Base-by-base conservation (phyloP, 2,797 vertebrate species). In the Sarcophilus harrisii region DNA sequence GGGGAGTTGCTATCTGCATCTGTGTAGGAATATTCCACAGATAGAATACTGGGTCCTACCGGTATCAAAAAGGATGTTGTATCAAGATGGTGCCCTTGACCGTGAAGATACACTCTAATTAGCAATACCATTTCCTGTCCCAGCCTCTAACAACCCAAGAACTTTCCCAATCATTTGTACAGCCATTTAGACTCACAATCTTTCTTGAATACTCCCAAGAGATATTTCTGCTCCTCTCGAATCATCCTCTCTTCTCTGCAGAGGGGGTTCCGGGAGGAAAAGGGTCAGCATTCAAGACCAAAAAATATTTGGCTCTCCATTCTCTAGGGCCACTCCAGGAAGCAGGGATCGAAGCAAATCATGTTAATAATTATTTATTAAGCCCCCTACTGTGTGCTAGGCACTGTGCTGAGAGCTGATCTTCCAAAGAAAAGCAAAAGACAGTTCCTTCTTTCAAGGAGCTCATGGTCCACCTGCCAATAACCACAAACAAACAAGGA, bases 301-400 rank as follows among this genome's bases (percentile, higher is more conserved):
- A 73, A 73, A 16, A 73, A 16, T 73, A 21, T 73, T 66, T 73
- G 66, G 66, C 16, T 38, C 66, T 73, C n/a, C 16, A 38, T 73
- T 38, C n/a, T 73, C 66, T 8, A n/a, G 32, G 32, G 62, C 16
- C 32, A 18, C 32, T 73, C n/a, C 16, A 73, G 66, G n/a, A 5
- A 73, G 62, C 62, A n/a, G 62, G 16, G 14, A 38, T 9, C n/a
- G 6, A 73, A 73, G 16, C 32, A 92, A 9, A 29, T 95, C 54
- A 90, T 52, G 91, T 11, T 60, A 90, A 95, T 95, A 32, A 94
- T 16, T 45, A 32, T 45, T 87, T 91, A 28, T 29, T 58, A 91
- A 94, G 16, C 10, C 29, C 29, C 57, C 52, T 54, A 38, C 28
- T 30, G 49, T 29, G 12, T 89, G 92, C 21, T 58, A 91, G 38